Conservation (phyloP, 2,797 vertebrate species). For the Danionella dracula region DNA sequence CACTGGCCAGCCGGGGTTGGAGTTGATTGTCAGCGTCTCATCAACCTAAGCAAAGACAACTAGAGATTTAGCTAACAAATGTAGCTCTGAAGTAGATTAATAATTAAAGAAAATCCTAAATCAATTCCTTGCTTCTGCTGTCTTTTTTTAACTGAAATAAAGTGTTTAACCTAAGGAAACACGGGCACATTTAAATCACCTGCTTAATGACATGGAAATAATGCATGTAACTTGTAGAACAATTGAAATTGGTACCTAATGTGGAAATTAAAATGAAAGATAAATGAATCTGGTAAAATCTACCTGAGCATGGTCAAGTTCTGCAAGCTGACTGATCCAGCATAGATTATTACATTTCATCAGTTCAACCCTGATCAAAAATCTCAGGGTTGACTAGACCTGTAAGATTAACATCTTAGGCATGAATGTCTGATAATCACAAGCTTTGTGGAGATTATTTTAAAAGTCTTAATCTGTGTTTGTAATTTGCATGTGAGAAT, state of each 20-base stretch:
- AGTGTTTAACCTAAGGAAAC: neutral
- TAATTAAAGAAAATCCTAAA: too few species aligned
- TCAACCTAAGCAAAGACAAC: neutral
- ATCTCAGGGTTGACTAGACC: conserved; percentile 57
- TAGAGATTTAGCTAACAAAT: neutral
- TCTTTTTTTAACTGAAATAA: neutral
- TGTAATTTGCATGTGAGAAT: conserved; percentile 42
- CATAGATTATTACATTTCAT: conserved; percentile 14
- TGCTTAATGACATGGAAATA: neutral
- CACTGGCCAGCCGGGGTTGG: conserved; percentile 4
- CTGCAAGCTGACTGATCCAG: conserved; percentile 4
- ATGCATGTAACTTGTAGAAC: too few species aligned
- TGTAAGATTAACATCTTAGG: conserved; percentile 64
- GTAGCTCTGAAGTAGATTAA: too few species aligned
- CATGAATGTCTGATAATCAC: conserved; percentile 61
- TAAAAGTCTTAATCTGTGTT: conserved; percentile 53
- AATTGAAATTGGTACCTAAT: too few species aligned
- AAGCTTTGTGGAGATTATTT: conserved; percentile 62
- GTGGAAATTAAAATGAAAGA: neutral
- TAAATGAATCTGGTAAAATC: neutral
- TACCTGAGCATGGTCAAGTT: neutral
- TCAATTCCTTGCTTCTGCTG: too few species aligned
- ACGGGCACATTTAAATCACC: neutral
- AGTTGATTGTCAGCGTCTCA: conserved; percentile 7
- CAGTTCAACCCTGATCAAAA: neutral